Base-by-base conservation (phyloP, 2,888 invertebrate species). In the Hirtodrosophila alboralis region DNA sequence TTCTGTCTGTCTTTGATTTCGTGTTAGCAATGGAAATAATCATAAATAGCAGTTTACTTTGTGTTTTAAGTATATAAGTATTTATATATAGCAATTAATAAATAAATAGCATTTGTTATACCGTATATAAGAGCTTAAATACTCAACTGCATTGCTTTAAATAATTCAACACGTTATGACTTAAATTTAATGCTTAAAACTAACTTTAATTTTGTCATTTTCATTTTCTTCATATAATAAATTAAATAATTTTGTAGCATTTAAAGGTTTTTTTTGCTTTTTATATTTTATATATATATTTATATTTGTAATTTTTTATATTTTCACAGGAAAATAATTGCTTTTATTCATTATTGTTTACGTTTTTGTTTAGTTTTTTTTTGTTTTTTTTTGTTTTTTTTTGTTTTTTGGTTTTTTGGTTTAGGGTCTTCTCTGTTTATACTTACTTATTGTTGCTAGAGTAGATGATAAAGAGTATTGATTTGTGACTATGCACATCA, bases 251-350 rank as follows among this genome's bases (percentile, higher is more conserved):
- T 31, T 52, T 41, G 27, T 41, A 52, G 53, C 52, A 31, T 57
- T 64, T 59, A 59, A 59, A 13, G 48, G n/a, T n/a, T n/a, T n/a
- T n/a, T n/a, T n/a, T n/a, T n/a, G n/a, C n/a, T 64, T 49, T 74
- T 63, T 40, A 14, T 23, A 43, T 59, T 36, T 62, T 44, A 23
- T 54, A 38, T 56, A 63, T 48, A 54, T 48, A 38, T 48, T 60
- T 31, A 26, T 27, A 63, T 10, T 28, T 41, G n/a, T 49, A 52
- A 44, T 59, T 47, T 68, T 83, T 79, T 75, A 64, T 69, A 67
- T 69, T 87, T 84, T 76, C 77, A 26, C 45, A 54, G 53, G 84
- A 68, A 87, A 87, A 87, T 74, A 87, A 87, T 87, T 87, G 87
- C 87, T 87, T 87, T 78, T 71, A 57, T 58, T 52, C 27, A 33